A percentile compares a stretch with the other conserved stretches of the same genome.
These are phyloP conservation scores for Plotosus lineatus DNA, from an alignment of 2,113 vertebrate species.

Conservation along the genomic window DNA sequence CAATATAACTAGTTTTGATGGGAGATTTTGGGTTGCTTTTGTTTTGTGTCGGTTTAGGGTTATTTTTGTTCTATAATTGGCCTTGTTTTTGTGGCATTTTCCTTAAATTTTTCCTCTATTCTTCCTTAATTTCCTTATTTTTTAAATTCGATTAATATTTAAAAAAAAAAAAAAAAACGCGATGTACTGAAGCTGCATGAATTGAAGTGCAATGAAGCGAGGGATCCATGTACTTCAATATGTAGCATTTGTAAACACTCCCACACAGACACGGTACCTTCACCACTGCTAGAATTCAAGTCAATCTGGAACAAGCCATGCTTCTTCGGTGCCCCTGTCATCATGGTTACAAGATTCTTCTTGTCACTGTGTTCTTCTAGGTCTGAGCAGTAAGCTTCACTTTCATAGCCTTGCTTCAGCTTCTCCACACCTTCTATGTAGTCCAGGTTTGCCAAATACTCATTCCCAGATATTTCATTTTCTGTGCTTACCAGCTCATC, in stretches of 20 bases:
- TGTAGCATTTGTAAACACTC: not conserved
- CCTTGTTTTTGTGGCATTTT: too few species aligned
- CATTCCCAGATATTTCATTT: constrained; percentile 78
- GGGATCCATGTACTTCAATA: too few species aligned
- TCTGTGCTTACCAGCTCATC: constrained; percentile 82
- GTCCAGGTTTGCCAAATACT: constrained; percentile 86
- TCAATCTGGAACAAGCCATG: constrained; percentile 4
- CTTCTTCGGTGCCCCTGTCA: constrained; percentile 41
- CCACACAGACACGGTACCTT: constrained; percentile 34
- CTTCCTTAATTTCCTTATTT: too few species aligned
- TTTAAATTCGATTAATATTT: too few species aligned
- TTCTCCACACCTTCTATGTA: constrained; percentile 89
- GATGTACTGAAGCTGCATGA: too few species aligned
- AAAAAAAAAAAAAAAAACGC: too few species aligned
- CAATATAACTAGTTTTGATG: too few species aligned
- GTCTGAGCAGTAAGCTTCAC: constrained; percentile 75
- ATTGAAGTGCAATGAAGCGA: too few species aligned
- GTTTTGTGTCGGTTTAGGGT: too few species aligned
- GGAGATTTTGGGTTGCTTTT: too few species aligned
- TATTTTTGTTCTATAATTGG: too few species aligned
- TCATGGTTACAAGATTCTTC: constrained; percentile 41
- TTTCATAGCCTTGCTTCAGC: constrained; percentile 87
- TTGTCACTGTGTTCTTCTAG: constrained; percentile 60
- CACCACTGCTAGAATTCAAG: constrained; percentile 31
- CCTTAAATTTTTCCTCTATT: too few species aligned